Base-by-base conservation (phyloP, 2,888 invertebrate species). In the Pardosa pseudoannulata region DNA sequence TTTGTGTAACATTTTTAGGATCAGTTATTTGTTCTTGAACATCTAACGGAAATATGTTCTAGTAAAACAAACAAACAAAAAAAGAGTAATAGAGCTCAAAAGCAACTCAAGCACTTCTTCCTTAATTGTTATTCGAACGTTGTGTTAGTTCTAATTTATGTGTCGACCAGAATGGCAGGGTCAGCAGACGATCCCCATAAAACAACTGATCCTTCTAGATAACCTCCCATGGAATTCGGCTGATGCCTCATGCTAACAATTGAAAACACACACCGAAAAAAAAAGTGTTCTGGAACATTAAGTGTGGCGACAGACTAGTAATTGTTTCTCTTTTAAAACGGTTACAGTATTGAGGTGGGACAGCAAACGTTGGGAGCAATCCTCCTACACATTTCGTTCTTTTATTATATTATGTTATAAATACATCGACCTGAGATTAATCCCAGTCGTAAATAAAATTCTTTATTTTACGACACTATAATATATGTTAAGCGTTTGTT, bases 301-400 rank as follows among this genome's bases (percentile, higher is more conserved):
- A 36, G 9, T 9, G 9, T 36, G 36, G 9, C 9, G 36, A 36
- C 36, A 36, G 36, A 5, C 36, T 36, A 7, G 36, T 36, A 36
- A 36, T 9, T 36, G 36, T n/a, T n/a, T n/a, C n/a, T n/a, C 9
- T 36, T 36, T 36, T 36, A 36, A 5, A 36, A 36, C 9, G 46
- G 11, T 46, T 16, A 56, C 3, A 56, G 11, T 23, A 6, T 5
- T 23, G 56, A 16, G 56, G 56, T 56, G 56, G 56, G 56, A 16
- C 56, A 23, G 7, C 3, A 6, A 23, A 32, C 64, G 65, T 36
- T 46, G 23, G 27, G 29, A 32, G 31, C 23, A 50, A n/a, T 32
- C 71, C 80, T 80, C 80, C 80, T 65, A 80, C 80, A 73, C 67
- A 31, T 64, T 23, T 71, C 36, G 31, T 31, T 70, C 41, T 65